Evolutionary conservation across 30 jellyfish, hydroid and myxozoan genomes (phyloP), one percentile per base, ranked within the genome.

Genomic region (Pelagia noctiluca): DNA sequence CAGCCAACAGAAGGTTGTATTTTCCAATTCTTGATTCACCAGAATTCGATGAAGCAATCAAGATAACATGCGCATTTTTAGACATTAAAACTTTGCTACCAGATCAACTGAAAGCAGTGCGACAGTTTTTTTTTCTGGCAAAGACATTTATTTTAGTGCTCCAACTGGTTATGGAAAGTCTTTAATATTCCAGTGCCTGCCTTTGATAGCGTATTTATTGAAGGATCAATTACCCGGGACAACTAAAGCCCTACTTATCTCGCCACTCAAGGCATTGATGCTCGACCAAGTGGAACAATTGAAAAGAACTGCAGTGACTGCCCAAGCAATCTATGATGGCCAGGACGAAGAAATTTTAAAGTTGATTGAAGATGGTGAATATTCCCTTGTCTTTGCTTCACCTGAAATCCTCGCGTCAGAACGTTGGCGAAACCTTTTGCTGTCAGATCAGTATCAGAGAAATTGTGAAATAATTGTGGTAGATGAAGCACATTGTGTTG

Each of bases 141-240:
- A 70, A 16, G 67, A 70, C 35, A 70, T 70, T 33, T 70, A n/a
- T 33, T 42, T 70, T 52, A 52, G 68, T 52, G 68, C 64, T 65
- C 85, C 85, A 73, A 73, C 74, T 0, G 73, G 85, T 28, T 49
- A 31, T 50, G 73, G 85, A 73, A 73, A 73, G 73, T 73, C 85
- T 26, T 50, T 73, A 46, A 48, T 73, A 23, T 47, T 42, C 73
- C 73, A 73, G 54, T 8, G 52, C 57, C 36, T 73, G 62, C 85
- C 85, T 1, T 7, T 73, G 29, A 24, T 73, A 30, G 73, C 85
- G 52, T 72, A 73, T 73, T 49, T 73, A 13, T 13, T 73, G 50
- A 47, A 13, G 18, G 74, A 52, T 29, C 0, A 73, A 73, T 47
- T 34, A 21, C 22, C 35, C 63, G 61, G 85, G 30, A 73, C 73